Percentiles rank a stretch among this genome's conserved stretches.
Evolutionary conservation across 2,888 invertebrate species (phyloP).

Genomic region (Dendrolimus pini): DNA sequence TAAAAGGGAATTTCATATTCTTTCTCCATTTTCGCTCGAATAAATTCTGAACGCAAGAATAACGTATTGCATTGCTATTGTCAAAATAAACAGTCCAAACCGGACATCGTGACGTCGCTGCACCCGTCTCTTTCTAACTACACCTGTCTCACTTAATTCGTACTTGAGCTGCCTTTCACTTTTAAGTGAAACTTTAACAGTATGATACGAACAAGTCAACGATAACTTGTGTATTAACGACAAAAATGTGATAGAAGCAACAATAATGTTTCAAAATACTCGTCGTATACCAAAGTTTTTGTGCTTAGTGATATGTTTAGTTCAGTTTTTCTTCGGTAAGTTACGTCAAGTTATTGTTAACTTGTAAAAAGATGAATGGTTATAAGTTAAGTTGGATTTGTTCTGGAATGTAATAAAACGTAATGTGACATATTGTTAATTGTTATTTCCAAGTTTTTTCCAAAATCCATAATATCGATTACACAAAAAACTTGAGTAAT

Average conservation of each 20-base stretch:
- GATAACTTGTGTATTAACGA: constrained; percentile 13
- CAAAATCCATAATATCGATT: no score
- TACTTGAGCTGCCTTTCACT: constrained; percentile 57
- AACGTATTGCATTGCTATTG: background rate
- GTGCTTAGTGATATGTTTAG: constrained; percentile 34
- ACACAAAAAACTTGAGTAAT: no score
- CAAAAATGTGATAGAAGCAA: constrained; percentile 33
- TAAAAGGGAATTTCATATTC: no score
- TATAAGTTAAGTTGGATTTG: no score
- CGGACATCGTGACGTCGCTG: constrained; percentile 28
- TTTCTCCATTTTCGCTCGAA: no score
- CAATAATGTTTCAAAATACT: constrained; percentile 31
- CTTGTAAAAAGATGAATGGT: background rate
- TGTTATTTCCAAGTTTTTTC: no score
- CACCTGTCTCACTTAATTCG: constrained; percentile 35
- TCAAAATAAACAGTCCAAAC: constrained; percentile 7
- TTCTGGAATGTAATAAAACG: no score
- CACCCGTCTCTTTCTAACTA: constrained; percentile 26
- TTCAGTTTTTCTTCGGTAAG: constrained; percentile 28
- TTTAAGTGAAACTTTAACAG: constrained; percentile 21
- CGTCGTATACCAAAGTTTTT: constrained; percentile 56
- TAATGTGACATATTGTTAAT: no score
- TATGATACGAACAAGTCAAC: constrained; percentile 10
- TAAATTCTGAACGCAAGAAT: no score
- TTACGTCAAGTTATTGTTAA: constrained; percentile 11